Conservation (phyloP, 2,113 vertebrate genomes). For the Phainopepla nitens region DNA sequence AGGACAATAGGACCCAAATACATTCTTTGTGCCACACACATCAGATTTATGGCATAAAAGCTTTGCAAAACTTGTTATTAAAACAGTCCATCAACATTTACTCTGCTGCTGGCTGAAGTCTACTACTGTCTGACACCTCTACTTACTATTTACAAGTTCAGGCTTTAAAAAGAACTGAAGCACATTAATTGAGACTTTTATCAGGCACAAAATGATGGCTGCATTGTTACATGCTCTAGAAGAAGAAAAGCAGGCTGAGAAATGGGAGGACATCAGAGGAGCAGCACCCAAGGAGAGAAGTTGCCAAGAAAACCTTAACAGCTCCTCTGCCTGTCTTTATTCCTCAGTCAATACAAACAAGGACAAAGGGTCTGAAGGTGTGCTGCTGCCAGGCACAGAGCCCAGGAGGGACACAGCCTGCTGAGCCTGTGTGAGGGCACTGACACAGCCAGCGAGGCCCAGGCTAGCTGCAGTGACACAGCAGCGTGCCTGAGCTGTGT, state of each 20-base stretch:
- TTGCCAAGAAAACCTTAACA: neutral
- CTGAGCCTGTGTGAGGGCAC: neutral
- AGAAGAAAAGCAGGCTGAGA: neutral
- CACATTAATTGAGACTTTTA: neutral
- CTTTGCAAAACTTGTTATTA: neutral
- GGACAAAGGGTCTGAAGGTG: neutral
- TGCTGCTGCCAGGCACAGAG: neutral
- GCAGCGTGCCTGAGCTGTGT: fast-evolving
- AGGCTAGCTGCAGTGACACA: neutral
- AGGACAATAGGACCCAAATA: neutral
- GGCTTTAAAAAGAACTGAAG: neutral
- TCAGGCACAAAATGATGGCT: neutral
- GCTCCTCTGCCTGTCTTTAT: neutral
- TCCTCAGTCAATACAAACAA: neutral
- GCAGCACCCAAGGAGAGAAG: neutral
- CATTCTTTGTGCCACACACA: neutral
- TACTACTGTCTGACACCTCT: neutral
- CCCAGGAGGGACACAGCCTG: neutral
- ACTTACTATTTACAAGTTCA: neutral
- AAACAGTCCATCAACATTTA: neutral
- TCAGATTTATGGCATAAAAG: neutral
- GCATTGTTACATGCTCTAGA: neutral
- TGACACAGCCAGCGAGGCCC: neutral
- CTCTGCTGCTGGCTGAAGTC: neutral
- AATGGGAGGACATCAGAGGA: neutral